These are phyloP conservation scores for Parotocinclus haroldoi DNA, from an alignment of 2,797 vertebrate species.

Conservation along the genomic window DNA sequence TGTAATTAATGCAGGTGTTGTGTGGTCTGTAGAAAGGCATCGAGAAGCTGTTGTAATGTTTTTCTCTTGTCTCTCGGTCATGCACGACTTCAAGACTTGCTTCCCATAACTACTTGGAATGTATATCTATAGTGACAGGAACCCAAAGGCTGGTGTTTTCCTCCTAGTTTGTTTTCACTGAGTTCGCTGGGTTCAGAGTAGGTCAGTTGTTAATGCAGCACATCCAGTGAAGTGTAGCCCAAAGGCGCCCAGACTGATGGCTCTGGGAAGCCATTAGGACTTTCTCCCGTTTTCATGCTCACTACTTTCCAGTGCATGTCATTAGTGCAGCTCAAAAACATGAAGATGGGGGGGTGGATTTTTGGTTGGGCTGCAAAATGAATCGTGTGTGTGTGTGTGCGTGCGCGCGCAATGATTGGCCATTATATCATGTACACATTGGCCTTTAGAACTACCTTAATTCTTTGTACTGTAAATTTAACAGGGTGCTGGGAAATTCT, in stretches of 20 bases:
- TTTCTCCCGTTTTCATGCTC: conserved; percentile 50
- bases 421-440: too few species aligned
- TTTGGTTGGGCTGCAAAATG: too few species aligned
- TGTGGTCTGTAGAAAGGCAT: background rate
- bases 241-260: conserved; percentile 52
- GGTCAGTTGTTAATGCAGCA: conserved; percentile 35
- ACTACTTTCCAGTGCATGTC: conserved; percentile 50
- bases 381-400: too few species aligned
- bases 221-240: conserved; percentile 45
- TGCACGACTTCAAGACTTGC: conserved; percentile 35
- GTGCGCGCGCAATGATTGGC: too few species aligned
- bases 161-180: conserved; percentile 42
- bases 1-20: too few species aligned
- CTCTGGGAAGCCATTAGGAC: conserved; percentile 56
- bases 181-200: conserved; percentile 31
- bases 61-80: conserved; percentile 11
- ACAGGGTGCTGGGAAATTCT: too few species aligned
- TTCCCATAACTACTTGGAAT: too few species aligned
- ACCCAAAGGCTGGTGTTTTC: conserved; percentile 50
- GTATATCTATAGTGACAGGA: conserved; percentile 11
- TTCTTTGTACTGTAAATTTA: too few species aligned
- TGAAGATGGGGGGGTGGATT: too few species aligned
- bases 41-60: background rate
- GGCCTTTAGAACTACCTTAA: too few species aligned
- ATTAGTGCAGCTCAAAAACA: conserved; percentile 47